phyloP scores from a whole-genome alignment of 2,113 vertebrate genomes.

The Malurus melanocephalus region DNA sequence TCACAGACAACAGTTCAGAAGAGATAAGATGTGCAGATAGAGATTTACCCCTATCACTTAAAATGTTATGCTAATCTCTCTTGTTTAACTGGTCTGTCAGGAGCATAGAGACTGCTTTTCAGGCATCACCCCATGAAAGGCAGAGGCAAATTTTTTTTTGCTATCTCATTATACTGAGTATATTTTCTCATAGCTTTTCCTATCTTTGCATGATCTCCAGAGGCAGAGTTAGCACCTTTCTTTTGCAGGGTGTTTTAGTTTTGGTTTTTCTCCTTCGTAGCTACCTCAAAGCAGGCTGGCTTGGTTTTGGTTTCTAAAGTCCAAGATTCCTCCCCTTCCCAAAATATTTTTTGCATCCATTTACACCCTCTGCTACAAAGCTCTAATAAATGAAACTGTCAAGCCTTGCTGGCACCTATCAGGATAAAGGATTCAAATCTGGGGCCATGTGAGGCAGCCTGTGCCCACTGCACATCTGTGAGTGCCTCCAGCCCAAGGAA shows the following conservation, averaged over 20 bases:
- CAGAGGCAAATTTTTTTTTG: background rate
- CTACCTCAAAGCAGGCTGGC: background rate
- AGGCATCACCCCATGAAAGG: background rate
- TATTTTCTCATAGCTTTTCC: background rate
- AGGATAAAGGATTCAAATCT: constrained; percentile 5
- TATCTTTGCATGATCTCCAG: background rate
- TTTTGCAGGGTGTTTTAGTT: background rate
- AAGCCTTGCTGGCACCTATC: constrained; percentile 33
- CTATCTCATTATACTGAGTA: background rate
- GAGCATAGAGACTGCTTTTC: background rate
- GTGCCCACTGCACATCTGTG: constrained; percentile 8
- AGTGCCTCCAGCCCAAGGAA: constrained; percentile 2
- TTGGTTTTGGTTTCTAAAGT: background rate
- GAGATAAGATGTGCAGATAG: background rate
- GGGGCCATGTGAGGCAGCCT: background rate
- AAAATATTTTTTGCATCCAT: constrained; percentile 38
- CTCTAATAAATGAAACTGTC: constrained; percentile 40
- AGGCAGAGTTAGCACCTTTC: background rate
- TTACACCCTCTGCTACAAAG: constrained; percentile 43
- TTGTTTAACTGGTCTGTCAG: background rate
- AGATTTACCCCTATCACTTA: background rate
- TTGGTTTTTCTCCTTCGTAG: background rate
- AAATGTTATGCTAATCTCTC: background rate
- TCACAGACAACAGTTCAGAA: background rate
- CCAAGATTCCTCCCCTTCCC: background rate